Evolutionary conservation across 2,888 invertebrate genomes (phyloP), one percentile per base, ranked within the genome.

Genomic region (Calephelis perditalis): DNA sequence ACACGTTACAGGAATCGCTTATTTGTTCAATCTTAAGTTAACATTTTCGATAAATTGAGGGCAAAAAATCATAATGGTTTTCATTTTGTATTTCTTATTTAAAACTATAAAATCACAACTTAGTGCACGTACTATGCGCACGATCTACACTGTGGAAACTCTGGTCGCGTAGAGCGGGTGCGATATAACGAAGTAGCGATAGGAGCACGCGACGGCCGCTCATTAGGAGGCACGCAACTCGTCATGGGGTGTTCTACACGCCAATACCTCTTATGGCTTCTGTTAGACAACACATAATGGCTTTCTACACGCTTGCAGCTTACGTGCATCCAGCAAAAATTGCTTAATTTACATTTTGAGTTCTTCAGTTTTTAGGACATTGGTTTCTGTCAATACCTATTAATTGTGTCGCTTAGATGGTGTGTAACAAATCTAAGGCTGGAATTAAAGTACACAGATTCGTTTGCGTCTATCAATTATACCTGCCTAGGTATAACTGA

Each of bases 191-290:
- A 80, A 81, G 79, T 77, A 71, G 60, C 77, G 79, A 78, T 78
- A 74, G 77, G 79, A 77, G 84, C 88, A 88, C 86, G 87, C 87
- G 85, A 87, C 79, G 75, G 64, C 62, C 73, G 78, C 82, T 86
- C 85, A 86, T 87, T 87, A 87, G 81, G 75, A 71, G 73, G 72
- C 88, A 88, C 86, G 87, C 88, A 83, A 86, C 69, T 63, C 68
- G 69, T 67, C 69, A 65, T 64, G 67, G 68, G 67, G 66, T 62
- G 67, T 63, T 68, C 66, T 65, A 68, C 72, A 73, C 75, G 73
- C 74, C 72, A 71, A 68, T 69, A 64, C 67, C 67, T 64, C 70
- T 70, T 71, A 71, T 70, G 70, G 74, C 79, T 74, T 78, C 81
- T 78, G 80, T 84, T 82, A 82, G 78, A 78, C 78, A 75, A 71